phyloP scores from a whole-genome alignment of 2,113 vertebrate species.

The Chloropsis hardwickii region DNA sequence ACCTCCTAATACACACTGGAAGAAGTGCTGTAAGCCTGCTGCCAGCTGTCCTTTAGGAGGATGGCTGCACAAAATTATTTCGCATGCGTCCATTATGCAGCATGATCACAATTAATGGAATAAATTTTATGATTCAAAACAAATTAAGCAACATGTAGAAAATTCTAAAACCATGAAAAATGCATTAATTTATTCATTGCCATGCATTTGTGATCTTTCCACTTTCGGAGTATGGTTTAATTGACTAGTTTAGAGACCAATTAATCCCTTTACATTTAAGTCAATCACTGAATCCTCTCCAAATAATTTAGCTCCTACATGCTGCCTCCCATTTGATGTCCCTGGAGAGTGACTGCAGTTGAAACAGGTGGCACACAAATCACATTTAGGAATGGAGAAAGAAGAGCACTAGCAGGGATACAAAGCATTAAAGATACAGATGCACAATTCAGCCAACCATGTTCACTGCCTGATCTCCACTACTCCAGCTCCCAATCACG shows the following conservation, averaged over 20 bases:
- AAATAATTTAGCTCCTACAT: slow-evolving; percentile 68
- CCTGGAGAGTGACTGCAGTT: slow-evolving; percentile 44
- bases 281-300: slow-evolving; percentile 81
- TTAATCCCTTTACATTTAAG: slow-evolving; percentile 85
- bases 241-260: slow-evolving; percentile 81
- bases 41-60: slow-evolving; percentile 18
- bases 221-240: slow-evolving; percentile 83
- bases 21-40: not conserved
- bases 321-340: slow-evolving; percentile 60
- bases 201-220: slow-evolving; percentile 76
- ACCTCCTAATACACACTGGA: not conserved
- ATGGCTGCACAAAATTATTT: slow-evolving; percentile 37
- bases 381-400: slow-evolving; percentile 37
- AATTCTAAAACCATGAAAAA: slow-evolving; percentile 76
- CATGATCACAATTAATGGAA: slow-evolving; percentile 55
- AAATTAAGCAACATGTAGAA: slow-evolving; percentile 58
- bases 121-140: slow-evolving; percentile 54
- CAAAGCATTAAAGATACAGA: not conserved
- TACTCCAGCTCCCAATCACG: not conserved
- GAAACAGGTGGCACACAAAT: slow-evolving; percentile 66
- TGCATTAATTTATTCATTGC: slow-evolving; percentile 79
- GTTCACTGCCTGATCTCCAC: not conserved
- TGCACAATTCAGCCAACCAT: not conserved
- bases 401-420: slow-evolving; percentile 13
- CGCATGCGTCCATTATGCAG: slow-evolving; percentile 12